These are phyloP conservation scores for Drosophila subsilvestris DNA, from an alignment of 2,888 invertebrate genomes.

Conservation along the genomic window DNA sequence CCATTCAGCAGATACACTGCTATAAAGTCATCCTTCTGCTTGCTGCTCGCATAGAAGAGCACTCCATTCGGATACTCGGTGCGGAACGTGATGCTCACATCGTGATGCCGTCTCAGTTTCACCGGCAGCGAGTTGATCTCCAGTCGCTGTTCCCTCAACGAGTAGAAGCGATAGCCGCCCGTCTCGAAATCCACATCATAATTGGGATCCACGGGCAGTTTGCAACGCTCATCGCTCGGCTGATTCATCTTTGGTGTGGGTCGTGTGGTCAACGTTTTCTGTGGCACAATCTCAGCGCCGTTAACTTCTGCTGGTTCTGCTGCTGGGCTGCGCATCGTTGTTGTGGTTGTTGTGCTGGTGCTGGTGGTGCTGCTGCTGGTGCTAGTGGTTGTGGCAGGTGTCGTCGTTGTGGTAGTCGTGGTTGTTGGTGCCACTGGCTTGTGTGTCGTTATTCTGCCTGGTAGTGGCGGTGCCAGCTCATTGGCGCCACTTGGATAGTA, in stretches of 20 bases:
- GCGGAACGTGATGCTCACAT: slow-evolving; percentile 91
- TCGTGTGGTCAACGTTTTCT: slow-evolving; percentile 36
- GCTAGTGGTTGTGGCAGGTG: slow-evolving; percentile 70
- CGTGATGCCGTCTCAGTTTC: slow-evolving; percentile 87
- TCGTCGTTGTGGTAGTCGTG: slow-evolving; percentile 60
- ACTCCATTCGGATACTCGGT: slow-evolving; percentile 90
- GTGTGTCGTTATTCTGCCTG: slow-evolving; percentile 32
- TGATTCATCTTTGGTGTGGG: slow-evolving; percentile 57
- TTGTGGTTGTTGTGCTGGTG: slow-evolving; percentile 59
- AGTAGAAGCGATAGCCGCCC: slow-evolving; percentile 82
- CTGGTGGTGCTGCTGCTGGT: slow-evolving; percentile 73
- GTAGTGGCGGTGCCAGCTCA: slow-evolving; percentile 44
- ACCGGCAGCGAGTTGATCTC: slow-evolving; percentile 88
- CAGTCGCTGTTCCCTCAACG: slow-evolving; percentile 87
- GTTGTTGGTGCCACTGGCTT: slow-evolving; percentile 51
- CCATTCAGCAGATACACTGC: slow-evolving; percentile 91
- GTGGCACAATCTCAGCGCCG: slow-evolving; percentile 7
- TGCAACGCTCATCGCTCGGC: slow-evolving; percentile 82
- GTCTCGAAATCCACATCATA: slow-evolving; percentile 81
- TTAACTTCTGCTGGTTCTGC: slow-evolving; percentile 30
- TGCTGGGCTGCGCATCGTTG: slow-evolving; percentile 27
- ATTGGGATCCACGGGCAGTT: slow-evolving; percentile 81
- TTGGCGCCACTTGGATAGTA: slow-evolving; percentile 79
- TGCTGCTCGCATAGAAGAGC: slow-evolving; percentile 91
- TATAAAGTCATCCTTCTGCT: slow-evolving; percentile 88